Evolutionary conservation across 2,113 vertebrate species (phyloP).

Genomic region (Gymnogyps californianus): DNA sequence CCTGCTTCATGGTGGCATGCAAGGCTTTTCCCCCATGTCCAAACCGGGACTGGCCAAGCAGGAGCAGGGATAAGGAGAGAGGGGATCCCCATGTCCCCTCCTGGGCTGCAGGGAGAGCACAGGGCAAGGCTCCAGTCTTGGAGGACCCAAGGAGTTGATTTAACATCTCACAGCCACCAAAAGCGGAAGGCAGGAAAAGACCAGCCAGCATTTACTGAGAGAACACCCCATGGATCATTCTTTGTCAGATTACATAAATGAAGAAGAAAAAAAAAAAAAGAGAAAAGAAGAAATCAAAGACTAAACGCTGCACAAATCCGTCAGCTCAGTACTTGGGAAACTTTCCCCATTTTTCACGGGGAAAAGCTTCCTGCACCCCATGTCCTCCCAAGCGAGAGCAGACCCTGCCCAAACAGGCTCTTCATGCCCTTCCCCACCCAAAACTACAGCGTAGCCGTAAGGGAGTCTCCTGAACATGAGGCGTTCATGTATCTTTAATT

Average conservation of each 20-base stretch:
- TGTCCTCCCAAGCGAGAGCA: not conserved
- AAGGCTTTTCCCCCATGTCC: not conserved
- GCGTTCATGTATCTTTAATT: constrained; percentile 71
- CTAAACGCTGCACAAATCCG: not conserved
- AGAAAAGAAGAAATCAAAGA: not conserved
- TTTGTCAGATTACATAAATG: not conserved
- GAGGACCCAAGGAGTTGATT: not conserved
- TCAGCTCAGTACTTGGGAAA: not conserved
- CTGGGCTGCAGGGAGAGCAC: not conserved
- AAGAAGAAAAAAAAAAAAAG: not conserved
- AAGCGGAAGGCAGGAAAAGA: not conserved
- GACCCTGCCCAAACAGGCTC: not conserved
- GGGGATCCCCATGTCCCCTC: not conserved
- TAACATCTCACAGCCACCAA: not conserved
- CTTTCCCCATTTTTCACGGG: not conserved
- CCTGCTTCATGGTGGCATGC: not conserved
- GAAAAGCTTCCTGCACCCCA: not conserved
- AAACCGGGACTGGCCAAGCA: not conserved
- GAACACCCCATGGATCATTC: not conserved
- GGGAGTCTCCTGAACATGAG: not conserved
- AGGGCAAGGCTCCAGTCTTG: not conserved
- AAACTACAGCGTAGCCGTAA: not conserved
- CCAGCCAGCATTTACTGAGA: not conserved
- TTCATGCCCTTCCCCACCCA: not conserved
- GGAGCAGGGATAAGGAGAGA: not conserved